Evolutionary conservation across 2,113 vertebrate genomes (phyloP).

Genomic region (Strix uralensis): DNA sequence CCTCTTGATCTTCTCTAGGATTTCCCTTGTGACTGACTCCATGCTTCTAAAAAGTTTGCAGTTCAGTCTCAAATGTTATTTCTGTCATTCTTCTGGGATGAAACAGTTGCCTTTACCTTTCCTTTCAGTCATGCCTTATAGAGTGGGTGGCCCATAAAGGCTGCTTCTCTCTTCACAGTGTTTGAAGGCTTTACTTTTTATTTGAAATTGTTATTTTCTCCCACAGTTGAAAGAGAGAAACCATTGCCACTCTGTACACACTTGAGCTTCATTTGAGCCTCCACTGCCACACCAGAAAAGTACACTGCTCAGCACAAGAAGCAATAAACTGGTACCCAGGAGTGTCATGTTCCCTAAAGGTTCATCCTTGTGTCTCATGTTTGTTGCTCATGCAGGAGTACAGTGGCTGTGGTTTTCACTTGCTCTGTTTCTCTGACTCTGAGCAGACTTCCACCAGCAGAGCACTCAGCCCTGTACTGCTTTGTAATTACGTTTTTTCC

Average conservation of each 20-base stretch:
- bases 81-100: not conserved
- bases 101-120: not conserved
- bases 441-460: not conserved
- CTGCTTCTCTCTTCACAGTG: not conserved
- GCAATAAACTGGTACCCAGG: not conserved
- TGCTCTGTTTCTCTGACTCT: not conserved
- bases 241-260: not conserved
- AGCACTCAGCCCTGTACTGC: not conserved
- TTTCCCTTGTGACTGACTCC: not conserved
- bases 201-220: not conserved
- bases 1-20: not conserved
- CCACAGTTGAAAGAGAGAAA: not conserved
- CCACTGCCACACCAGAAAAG: not conserved
- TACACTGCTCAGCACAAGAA: not conserved
- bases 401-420: not conserved
- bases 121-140: not conserved
- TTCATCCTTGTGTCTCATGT: rapidly evolving
- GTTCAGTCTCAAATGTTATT: not conserved
- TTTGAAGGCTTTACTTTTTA: not conserved
- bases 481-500: not conserved
- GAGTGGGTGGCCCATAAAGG: not conserved
- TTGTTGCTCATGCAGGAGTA: not conserved
- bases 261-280: not conserved
- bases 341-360: not conserved
- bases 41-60: not conserved